These are phyloP conservation scores for Oreochromis spilurus DNA, from an alignment of 2,113 vertebrate genomes.

Conservation along the genomic window DNA sequence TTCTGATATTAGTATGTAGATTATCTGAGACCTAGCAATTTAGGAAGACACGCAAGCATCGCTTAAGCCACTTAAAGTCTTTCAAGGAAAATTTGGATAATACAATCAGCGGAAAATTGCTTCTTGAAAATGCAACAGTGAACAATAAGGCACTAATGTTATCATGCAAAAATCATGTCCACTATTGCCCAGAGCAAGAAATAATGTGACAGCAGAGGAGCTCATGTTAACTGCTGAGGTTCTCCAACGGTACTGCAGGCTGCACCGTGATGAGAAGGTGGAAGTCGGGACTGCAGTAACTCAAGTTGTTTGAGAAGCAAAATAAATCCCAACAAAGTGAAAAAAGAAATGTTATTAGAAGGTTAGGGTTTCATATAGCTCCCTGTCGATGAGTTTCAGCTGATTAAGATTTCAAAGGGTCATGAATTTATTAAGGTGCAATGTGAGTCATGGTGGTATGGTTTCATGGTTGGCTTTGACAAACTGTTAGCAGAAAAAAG, in stretches of 20 bases:
- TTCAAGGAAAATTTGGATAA: background rate
- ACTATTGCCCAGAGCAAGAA: background rate
- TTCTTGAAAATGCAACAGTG: background rate
- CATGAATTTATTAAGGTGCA: background rate
- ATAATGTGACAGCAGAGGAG: background rate
- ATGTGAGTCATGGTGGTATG: background rate
- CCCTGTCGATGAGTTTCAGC: background rate
- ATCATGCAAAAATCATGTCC: background rate
- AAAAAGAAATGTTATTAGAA: background rate
- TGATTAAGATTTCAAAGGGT: background rate
- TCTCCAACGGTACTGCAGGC: background rate
- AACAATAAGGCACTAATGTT: background rate
- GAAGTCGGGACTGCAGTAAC: background rate
- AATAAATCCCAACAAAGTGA: rapidly evolving
- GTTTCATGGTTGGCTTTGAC: rapidly evolving
- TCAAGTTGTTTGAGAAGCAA: background rate
- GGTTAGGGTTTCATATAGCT: background rate
- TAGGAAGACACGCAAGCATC: background rate
- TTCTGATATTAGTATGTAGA: background rate
- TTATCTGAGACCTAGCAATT: background rate
- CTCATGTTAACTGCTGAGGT: background rate
- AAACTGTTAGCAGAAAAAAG: background rate
- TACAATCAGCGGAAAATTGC: background rate
- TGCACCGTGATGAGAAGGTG: background rate
- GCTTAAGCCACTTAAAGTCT: background rate